Conservation (phyloP, 2,888 invertebrate genomes). For the Apamea crenata region DNA sequence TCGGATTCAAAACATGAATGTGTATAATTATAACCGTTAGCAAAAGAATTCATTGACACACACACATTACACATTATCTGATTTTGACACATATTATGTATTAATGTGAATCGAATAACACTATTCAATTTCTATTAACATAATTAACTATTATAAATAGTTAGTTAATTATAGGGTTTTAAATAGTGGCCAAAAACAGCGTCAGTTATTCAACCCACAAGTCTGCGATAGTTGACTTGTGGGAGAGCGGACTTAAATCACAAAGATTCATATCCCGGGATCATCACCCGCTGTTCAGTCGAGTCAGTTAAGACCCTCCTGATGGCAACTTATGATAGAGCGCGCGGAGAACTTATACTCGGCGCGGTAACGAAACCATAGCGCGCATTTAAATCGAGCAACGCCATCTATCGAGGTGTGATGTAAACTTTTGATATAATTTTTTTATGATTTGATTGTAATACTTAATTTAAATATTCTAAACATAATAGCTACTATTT, state of each 20-base stretch:
- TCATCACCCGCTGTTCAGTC: conserved; percentile 90
- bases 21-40: not conserved
- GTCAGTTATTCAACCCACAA: conserved; percentile 77
- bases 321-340: conserved; percentile 70
- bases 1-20: not conserved
- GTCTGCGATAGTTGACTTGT: conserved; percentile 83
- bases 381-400: conserved; percentile 65
- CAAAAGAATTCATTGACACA: not conserved
- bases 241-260: conserved; percentile 81
- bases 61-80: not conserved
- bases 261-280: conserved; percentile 75
- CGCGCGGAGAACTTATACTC: conserved; percentile 21
- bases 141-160: not conserved
- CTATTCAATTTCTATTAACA: not conserved
- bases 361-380: conserved; percentile 60
- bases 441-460: not conserved
- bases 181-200: conserved; percentile 79
- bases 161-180: not conserved
- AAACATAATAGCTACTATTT: not conserved
- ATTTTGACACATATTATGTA: too few species aligned
- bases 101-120: not conserved
- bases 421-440: not conserved
- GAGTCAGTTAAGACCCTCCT: conserved; percentile 89
- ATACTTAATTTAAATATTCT: too few species aligned
- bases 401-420: conserved; percentile 68